phyloP scores from a whole-genome alignment of 2,888 invertebrate species.

The Drosophila pullipes region DNA sequence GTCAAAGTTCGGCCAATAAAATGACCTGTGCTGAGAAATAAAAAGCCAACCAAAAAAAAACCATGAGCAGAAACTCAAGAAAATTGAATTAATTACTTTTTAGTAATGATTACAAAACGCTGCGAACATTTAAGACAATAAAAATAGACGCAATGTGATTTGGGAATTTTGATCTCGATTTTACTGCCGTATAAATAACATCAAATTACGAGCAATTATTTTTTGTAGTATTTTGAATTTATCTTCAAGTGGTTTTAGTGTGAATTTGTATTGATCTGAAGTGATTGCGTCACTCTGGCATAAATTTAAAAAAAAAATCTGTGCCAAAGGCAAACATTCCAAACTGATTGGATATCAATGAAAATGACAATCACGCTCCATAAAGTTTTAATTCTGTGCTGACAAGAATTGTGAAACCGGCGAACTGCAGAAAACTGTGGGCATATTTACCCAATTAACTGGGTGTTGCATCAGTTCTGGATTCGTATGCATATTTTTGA shows the following conservation, averaged over 20 bases:
- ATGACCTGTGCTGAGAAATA: constrained; percentile 6
- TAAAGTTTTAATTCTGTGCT: background rate
- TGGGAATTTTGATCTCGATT: background rate
- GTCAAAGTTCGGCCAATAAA: constrained; percentile 1
- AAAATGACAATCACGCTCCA: background rate
- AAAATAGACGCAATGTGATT: background rate
- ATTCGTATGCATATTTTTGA: background rate
- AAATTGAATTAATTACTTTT: background rate
- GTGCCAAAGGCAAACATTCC: background rate
- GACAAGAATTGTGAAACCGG: background rate
- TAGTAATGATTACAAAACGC: background rate
- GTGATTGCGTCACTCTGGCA: background rate
- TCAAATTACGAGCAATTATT: background rate
- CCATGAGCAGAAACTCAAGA: background rate
- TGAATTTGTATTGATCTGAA: background rate
- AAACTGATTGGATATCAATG: background rate
- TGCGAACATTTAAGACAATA: background rate
- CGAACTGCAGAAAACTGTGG: background rate
- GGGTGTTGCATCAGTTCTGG: background rate
- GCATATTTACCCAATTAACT: background rate
- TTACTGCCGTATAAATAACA: background rate
- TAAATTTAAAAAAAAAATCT: background rate
- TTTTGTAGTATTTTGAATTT: background rate
- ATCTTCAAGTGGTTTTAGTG: background rate
- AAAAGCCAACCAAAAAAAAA: background rate